Evolutionary conservation across 2,113 vertebrate species (phyloP).

Genomic region (Carassius gibelio): DNA sequence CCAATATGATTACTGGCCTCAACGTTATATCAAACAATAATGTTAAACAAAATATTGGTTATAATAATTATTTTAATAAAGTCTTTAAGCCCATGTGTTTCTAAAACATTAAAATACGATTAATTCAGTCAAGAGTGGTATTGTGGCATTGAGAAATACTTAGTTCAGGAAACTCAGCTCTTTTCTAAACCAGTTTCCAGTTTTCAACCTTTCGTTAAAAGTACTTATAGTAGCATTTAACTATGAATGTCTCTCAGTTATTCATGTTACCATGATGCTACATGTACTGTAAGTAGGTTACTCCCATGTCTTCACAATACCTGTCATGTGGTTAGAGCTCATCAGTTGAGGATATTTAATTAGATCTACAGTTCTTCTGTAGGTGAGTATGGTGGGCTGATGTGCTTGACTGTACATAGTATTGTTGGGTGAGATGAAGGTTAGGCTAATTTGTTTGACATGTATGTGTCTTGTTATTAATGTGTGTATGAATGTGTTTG

Average conservation of each 20-base stretch:
- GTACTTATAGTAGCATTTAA: background rate
- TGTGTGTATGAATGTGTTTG: background rate
- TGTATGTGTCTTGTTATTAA: slow-evolving; percentile 35
- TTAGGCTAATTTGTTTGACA: slow-evolving; percentile 50
- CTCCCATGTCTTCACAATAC: slow-evolving; percentile 35
- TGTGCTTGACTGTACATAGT: slow-evolving; percentile 24
- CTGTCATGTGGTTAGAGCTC: slow-evolving; percentile 43
- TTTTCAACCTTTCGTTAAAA: background rate
- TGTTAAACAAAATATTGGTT: too few species aligned
- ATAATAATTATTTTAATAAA: too few species aligned
- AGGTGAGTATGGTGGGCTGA: slow-evolving; percentile 33
- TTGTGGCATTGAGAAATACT: background rate
- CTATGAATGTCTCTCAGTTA: slow-evolving; percentile 4
- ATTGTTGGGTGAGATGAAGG: slow-evolving; percentile 36
- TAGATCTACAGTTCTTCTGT: slow-evolving; percentile 24
- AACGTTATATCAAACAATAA: too few species aligned
- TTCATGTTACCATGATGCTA: background rate
- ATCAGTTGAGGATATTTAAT: slow-evolving; percentile 48
- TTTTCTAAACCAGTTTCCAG: background rate
- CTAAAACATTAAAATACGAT: too few species aligned
- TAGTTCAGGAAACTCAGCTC: background rate
- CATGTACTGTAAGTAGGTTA: slow-evolving; percentile 15
- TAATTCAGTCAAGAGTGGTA: background rate
- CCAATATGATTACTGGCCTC: too few species aligned
- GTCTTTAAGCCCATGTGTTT: too few species aligned